Conservation (phyloP, 1,140 invertebrate species). For the Sitophilus oryzae region DNA sequence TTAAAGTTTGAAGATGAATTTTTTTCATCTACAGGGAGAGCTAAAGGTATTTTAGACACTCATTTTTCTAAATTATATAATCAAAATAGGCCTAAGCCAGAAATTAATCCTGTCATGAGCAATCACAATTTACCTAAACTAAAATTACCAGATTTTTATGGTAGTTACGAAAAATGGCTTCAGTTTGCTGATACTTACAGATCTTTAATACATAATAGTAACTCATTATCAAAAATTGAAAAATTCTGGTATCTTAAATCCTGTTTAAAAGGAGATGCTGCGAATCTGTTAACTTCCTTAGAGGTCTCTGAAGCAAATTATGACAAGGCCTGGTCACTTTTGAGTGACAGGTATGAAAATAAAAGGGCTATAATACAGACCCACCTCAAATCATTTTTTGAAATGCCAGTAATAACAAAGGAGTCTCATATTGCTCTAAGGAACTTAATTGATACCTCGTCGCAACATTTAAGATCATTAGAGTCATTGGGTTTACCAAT, state of each 20-base stretch:
- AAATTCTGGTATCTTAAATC: constrained; percentile 3
- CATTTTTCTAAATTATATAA: no score
- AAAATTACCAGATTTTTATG: no score
- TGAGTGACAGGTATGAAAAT: constrained; percentile 2
- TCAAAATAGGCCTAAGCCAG: no score
- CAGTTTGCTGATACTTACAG: no score
- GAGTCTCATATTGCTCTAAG: not conserved
- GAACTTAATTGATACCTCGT: not conserved
- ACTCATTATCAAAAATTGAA: no score
- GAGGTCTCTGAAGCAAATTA: constrained; percentile 1
- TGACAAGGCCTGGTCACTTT: not conserved
- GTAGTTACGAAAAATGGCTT: no score
- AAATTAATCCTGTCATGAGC: no score
- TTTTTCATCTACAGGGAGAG: no score
- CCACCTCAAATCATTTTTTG: not conserved
- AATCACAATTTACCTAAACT: no score
- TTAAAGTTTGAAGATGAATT: no score
- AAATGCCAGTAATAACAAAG: not conserved
- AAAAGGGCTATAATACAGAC: not conserved
- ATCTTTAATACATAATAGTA: no score
- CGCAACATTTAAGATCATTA: not conserved
- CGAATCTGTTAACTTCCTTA: not conserved
- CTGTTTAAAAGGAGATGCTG: not conserved
- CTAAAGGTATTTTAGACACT: no score
- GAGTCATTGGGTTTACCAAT: not conserved